A percentile compares a stretch with the other conserved stretches of the same genome.
phyloP scores from a whole-genome alignment of 2,113 vertebrate genomes.

The Sardina pilchardus region DNA sequence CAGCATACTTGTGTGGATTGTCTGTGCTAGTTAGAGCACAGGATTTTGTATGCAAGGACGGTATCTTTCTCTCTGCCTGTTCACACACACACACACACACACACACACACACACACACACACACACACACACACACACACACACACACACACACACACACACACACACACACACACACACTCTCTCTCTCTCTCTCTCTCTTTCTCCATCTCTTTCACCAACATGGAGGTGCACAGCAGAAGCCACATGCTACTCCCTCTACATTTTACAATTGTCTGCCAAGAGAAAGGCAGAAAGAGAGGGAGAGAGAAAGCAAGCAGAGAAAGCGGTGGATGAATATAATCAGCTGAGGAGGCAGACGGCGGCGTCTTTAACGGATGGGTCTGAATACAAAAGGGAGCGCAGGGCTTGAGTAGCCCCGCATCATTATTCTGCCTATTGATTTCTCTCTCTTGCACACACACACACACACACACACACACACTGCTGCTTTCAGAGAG shows the following conservation, averaged over 20 bases:
- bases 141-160: too few relatives aligned
- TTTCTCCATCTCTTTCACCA: neutral
- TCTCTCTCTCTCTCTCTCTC: conserved; percentile 9
- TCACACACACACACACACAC: too few relatives aligned
- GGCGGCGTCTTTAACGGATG: conserved; percentile 58
- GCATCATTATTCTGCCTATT: conserved; percentile 69
- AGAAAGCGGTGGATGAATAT: conserved; percentile 54
- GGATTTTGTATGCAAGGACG: neutral
- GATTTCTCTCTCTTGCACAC: conserved; percentile 56
- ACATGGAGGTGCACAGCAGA: neutral
- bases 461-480: conserved; percentile 6
- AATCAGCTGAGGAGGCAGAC: conserved; percentile 46
- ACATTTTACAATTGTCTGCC: neutral
- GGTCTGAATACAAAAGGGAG: conserved; percentile 54
- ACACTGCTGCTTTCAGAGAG: conserved; percentile 43
- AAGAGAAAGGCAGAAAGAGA: neutral
- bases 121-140: too few relatives aligned
- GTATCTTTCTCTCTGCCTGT: neutral
- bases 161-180: too few relatives aligned
- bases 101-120: too few relatives aligned
- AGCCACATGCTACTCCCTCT: neutral
- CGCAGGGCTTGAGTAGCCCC: conserved; percentile 47
- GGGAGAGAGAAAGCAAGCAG: conserved; percentile 1
- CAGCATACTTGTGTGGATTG: neutral
- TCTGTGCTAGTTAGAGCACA: neutral